phyloP scores from a whole-genome alignment of 2,888 invertebrate species.

The Ennomos quercinarius region DNA sequence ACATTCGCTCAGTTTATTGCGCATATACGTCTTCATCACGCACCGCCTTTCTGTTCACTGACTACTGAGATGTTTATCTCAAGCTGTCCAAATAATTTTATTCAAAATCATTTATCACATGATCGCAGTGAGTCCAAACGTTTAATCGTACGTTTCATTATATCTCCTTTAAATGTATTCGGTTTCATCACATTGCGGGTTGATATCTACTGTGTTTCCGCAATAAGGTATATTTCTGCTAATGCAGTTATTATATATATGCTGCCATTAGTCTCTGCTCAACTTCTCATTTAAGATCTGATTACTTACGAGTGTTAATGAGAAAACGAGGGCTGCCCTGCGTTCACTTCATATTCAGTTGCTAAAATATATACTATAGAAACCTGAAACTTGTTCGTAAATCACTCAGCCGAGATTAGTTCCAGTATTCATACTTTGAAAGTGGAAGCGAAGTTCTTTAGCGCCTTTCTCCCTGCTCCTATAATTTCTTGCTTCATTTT shows the following conservation, averaged over 20 bases:
- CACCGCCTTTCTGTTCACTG: slow-evolving; percentile 31
- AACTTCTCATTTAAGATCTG: slow-evolving; percentile 41
- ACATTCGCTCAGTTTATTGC: slow-evolving; percentile 53
- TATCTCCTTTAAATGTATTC: slow-evolving; percentile 17
- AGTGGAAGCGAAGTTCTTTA: slow-evolving; percentile 36
- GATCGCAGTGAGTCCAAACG: slow-evolving; percentile 30
- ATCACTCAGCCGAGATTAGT: slow-evolving; percentile 25
- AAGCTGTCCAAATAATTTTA: slow-evolving; percentile 51
- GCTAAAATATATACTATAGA: slow-evolving; percentile 23
- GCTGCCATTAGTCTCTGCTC: slow-evolving; percentile 24
- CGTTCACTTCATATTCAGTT: slow-evolving; percentile 17
- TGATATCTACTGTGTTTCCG: slow-evolving; percentile 29
- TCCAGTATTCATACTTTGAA: slow-evolving; percentile 26
- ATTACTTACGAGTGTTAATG: slow-evolving; percentile 37
- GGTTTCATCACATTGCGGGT: slow-evolving; percentile 1
- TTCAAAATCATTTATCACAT: slow-evolving; percentile 48
- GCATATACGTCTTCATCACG: slow-evolving; percentile 58
- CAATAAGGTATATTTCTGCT: slow-evolving; percentile 33
- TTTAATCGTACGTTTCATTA: slow-evolving; percentile 31
- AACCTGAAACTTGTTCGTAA: slow-evolving; percentile 28
- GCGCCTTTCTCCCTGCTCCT: slow-evolving; percentile 38
- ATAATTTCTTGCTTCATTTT: slow-evolving; percentile 57
- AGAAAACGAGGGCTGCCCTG: slow-evolving; percentile 28
- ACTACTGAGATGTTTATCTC: slow-evolving; percentile 43
- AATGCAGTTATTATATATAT: slow-evolving; percentile 31